Conservation (phyloP, 2,113 vertebrate genomes). For the Lagenorhynchus albirostris region DNA sequence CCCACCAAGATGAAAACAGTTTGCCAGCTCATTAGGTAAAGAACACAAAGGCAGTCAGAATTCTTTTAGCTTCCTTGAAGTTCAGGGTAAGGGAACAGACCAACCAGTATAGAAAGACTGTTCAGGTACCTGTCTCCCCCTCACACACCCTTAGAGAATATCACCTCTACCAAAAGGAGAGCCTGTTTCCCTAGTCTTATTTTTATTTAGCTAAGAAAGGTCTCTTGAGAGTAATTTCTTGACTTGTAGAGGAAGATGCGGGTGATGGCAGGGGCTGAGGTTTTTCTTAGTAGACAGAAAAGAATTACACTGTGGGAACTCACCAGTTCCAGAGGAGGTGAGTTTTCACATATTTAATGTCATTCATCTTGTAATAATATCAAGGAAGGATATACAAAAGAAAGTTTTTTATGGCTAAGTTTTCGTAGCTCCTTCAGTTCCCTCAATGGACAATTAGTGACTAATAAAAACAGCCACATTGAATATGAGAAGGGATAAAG, state of each 20-base stretch:
- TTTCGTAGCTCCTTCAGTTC: not conserved
- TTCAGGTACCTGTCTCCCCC: not conserved
- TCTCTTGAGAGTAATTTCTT: not conserved
- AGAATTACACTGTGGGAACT: not conserved
- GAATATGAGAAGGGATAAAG: not conserved
- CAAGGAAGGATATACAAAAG: not conserved
- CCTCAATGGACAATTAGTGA: not conserved
- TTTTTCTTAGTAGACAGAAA: not conserved
- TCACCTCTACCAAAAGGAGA: not conserved
- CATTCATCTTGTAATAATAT: not conserved
- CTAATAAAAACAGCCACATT: not conserved
- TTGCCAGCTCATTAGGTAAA: conserved; percentile 63
- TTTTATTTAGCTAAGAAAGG: conserved; percentile 3
- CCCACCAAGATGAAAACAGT: conserved; percentile 64
- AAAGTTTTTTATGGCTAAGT: not conserved
- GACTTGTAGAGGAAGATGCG: not conserved
- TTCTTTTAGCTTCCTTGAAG: conserved; percentile 7
- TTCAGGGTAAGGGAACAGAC: not conserved
- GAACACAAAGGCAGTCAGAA: conserved; percentile 34
- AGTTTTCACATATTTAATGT: not conserved
- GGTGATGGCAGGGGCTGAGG: not conserved
- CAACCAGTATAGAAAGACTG: not conserved
- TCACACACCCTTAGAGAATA: not conserved
- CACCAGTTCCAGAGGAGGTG: not conserved
- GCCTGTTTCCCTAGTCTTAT: not conserved